A percentile compares a stretch with the other conserved stretches of the same genome.
phyloP scores from a whole-genome alignment of 2,888 invertebrate genomes.

The Seira sanloemensis region DNA sequence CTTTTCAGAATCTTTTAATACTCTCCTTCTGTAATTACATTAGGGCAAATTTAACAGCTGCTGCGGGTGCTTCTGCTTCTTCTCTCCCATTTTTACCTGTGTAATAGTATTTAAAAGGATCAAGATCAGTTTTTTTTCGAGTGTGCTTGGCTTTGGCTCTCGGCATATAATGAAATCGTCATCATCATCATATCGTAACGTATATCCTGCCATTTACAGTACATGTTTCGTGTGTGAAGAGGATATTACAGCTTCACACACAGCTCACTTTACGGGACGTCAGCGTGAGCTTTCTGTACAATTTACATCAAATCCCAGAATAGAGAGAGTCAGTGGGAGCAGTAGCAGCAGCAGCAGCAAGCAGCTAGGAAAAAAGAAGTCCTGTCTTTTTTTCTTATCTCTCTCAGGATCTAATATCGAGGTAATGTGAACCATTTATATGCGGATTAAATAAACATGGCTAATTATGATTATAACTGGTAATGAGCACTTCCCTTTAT shows the following conservation, averaged over 20 bases:
- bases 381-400: constrained; percentile 36
- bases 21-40: not conserved
- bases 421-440: constrained; percentile 63
- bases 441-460: constrained; percentile 64
- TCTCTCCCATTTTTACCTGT: not conserved
- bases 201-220: constrained; percentile 22
- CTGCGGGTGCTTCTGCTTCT: not conserved
- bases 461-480: constrained; percentile 63
- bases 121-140: not conserved
- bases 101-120: not conserved
- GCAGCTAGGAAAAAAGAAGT: not conserved
- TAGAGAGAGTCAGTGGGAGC: too few species aligned
- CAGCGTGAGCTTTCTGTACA: constrained; percentile 39
- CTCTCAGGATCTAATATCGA: constrained; percentile 49
- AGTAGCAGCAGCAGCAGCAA: not conserved
- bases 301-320: too few species aligned
- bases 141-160: not conserved
- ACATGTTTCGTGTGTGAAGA: constrained; percentile 44
- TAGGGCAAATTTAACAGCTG: not conserved
- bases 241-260: constrained; percentile 55
- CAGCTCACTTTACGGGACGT: constrained; percentile 8
- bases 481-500: constrained; percentile 60
- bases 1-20: too few species aligned
- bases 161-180: not conserved
- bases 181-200: not conserved